Evolutionary conservation across 2,888 invertebrate species (phyloP).

Genomic region (Meloe dianella): DNA sequence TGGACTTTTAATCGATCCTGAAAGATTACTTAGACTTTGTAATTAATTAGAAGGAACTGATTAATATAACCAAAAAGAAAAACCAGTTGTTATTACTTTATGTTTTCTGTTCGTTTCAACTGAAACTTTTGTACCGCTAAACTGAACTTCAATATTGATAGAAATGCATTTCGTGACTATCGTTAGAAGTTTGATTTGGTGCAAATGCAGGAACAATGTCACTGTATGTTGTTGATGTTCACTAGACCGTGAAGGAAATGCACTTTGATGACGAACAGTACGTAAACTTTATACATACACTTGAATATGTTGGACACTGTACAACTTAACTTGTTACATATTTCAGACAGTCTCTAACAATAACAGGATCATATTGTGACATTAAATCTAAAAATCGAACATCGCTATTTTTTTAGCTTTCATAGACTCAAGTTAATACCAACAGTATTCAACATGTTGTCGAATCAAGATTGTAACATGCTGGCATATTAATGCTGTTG

Average conservation of each 20-base stretch:
- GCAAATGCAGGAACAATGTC: slow-evolving; percentile 2
- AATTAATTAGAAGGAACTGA: too few species aligned
- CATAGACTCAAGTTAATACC: not conserved
- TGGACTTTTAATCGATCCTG: too few species aligned
- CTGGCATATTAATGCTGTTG: slow-evolving; percentile 9
- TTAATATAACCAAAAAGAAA: too few species aligned
- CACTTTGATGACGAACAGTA: not conserved
- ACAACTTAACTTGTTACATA: not conserved
- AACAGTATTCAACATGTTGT: not conserved
- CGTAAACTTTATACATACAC: not conserved
- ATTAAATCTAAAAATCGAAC: not conserved
- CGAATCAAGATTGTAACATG: not conserved
- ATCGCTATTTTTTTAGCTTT: not conserved
- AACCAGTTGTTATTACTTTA: too few species aligned
- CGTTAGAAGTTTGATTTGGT: not conserved
- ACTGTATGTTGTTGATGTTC: not conserved
- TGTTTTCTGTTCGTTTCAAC: too few species aligned
- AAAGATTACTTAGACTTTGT: too few species aligned
- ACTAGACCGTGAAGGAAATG: not conserved
- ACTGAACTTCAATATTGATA: not conserved
- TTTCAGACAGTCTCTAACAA: not conserved
- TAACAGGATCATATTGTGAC: not conserved
- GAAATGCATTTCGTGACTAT: not conserved
- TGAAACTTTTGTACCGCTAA: not conserved
- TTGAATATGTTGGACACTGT: not conserved